Percentiles rank a stretch among this genome's conserved stretches.
phyloP scores from a whole-genome alignment of 2,797 vertebrate species.

The Cynodonichthys magdalenae region DNA sequence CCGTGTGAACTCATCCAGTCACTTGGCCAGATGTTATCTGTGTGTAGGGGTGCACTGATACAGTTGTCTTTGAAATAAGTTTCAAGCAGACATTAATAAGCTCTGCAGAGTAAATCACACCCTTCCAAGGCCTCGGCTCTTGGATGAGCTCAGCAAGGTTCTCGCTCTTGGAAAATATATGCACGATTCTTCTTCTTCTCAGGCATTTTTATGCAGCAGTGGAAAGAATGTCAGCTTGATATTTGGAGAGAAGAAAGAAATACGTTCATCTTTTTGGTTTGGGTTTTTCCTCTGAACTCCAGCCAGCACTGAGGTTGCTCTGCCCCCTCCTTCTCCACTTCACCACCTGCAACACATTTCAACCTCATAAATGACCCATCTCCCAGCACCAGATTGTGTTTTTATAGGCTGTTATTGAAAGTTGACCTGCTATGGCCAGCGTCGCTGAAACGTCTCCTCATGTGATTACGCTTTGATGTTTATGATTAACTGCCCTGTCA shows the following conservation, averaged over 20 bases:
- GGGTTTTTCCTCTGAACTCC: slow-evolving; percentile 78
- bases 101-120: slow-evolving; percentile 73
- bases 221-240: slow-evolving; percentile 82
- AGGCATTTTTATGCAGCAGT: slow-evolving; percentile 81
- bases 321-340: slow-evolving; percentile 68
- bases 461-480: slow-evolving; percentile 55
- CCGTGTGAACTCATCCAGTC: slow-evolving; percentile 49
- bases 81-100: slow-evolving; percentile 75
- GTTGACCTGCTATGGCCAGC: slow-evolving; percentile 56
- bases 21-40: slow-evolving; percentile 56
- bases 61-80: slow-evolving; percentile 67
- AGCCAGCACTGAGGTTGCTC: slow-evolving; percentile 75
- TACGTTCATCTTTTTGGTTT: slow-evolving; percentile 74
- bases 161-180: slow-evolving; percentile 75
- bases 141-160: slow-evolving; percentile 70
- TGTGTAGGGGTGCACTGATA: slow-evolving; percentile 45
- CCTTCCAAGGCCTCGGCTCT: slow-evolving; percentile 61
- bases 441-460: slow-evolving; percentile 43
- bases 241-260: slow-evolving; percentile 80
- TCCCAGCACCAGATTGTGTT: slow-evolving; percentile 74
- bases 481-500: slow-evolving; percentile 41
- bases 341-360: slow-evolving; percentile 87
- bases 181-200: slow-evolving; percentile 72
- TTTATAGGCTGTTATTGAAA: slow-evolving; percentile 69
- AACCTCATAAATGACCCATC: slow-evolving; percentile 84